A percentile compares a stretch with the other conserved stretches of the same genome.
Conservation (phyloP, 2,888 invertebrate species). For the Herminia tarsipennalis region DNA sequence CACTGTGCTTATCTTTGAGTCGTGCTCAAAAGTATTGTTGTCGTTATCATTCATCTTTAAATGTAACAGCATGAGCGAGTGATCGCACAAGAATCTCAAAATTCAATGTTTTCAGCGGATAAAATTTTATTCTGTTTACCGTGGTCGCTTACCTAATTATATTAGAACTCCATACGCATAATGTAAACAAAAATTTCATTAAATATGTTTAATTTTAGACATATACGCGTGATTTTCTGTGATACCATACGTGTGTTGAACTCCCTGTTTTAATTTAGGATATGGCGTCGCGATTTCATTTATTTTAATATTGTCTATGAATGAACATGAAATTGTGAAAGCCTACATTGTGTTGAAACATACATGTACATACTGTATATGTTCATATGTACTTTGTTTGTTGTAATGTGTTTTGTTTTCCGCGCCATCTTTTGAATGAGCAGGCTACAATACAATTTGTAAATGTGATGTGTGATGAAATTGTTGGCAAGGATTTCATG, state of each 20-base stretch:
- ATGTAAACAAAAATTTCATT: not conserved
- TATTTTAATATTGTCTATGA: constrained; percentile 35
- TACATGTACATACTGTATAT: not conserved
- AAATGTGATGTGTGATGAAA: too few relatives aligned
- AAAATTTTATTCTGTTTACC: too few relatives aligned
- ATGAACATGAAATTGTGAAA: constrained; percentile 31
- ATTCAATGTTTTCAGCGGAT: too few relatives aligned
- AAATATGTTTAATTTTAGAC: constrained; percentile 16
- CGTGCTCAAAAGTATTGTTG: too few relatives aligned
- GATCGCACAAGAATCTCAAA: too few relatives aligned
- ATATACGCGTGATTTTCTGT: constrained; percentile 11
- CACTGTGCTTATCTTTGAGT: too few relatives aligned
- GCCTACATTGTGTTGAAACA: constrained; percentile 26
- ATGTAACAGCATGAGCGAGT: too few relatives aligned
- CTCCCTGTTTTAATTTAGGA: constrained; percentile 38
- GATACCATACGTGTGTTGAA: constrained; percentile 1
- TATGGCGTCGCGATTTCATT: constrained; percentile 37
- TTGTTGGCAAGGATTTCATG: not conserved
- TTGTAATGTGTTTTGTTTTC: constrained; percentile 18
- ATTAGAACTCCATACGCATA: too few relatives aligned
- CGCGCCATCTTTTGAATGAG: constrained; percentile 20
- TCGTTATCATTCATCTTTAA: too few relatives aligned
- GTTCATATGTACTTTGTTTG: not conserved
- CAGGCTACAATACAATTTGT: constrained; percentile 21
- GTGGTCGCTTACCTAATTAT: too few relatives aligned